Conservation (phyloP, 2,888 invertebrate genomes). For the Caenorhabditis wallacei region DNA sequence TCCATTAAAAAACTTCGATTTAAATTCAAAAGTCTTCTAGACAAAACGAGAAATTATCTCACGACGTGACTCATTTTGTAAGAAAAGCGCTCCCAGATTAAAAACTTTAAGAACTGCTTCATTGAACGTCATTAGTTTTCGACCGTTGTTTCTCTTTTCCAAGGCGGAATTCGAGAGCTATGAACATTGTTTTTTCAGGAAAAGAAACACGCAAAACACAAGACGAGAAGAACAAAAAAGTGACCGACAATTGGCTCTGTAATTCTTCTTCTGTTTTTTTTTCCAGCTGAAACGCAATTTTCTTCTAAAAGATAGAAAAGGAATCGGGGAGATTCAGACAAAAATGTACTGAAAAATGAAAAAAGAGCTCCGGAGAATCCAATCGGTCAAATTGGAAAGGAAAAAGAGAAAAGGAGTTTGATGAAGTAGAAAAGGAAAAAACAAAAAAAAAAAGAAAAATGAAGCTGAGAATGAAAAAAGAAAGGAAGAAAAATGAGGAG, state of each 20-base stretch:
- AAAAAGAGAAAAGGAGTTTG: constrained; percentile 7
- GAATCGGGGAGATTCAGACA: constrained; percentile 6
- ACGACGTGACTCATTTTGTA: constrained; percentile 12
- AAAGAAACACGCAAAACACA: constrained; percentile 30
- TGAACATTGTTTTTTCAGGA: constrained; percentile 5
- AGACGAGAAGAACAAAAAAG: neutral
- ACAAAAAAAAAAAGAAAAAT: constrained; percentile 19
- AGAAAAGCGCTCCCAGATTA: constrained; percentile 1
- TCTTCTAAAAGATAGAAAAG: neutral
- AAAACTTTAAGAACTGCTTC: neutral
- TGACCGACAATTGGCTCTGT: constrained; percentile 23
- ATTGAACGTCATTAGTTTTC: neutral
- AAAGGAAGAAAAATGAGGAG: constrained; percentile 38
- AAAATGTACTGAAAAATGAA: constrained; percentile 7
- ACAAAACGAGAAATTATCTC: neutral
- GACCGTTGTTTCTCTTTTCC: neutral
- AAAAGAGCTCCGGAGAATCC: constrained; percentile 37
- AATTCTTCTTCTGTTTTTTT: constrained; percentile 29
- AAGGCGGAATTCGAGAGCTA: neutral
- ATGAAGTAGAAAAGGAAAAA: constrained; percentile 35
- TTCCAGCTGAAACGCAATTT: constrained; percentile 27
- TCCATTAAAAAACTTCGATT: too few relatives aligned
- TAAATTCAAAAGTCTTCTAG: too few relatives aligned
- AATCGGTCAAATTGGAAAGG: constrained; percentile 54
- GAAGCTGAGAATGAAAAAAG: constrained; percentile 36